These are phyloP conservation scores for Huso huso DNA, from an alignment of 2,797 vertebrate species.

Conservation along the genomic window DNA sequence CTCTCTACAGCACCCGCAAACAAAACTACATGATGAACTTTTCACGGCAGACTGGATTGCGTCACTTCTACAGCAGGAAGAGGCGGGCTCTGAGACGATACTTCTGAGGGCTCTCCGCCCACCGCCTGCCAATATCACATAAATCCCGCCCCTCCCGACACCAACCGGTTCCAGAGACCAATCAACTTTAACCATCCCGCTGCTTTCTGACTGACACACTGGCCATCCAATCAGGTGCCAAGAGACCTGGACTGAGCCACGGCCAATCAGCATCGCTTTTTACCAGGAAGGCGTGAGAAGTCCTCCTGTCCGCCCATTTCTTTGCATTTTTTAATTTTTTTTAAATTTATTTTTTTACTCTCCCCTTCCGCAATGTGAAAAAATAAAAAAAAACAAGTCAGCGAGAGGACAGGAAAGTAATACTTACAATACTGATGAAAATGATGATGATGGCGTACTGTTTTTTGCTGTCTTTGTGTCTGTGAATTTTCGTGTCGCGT, in stretches of 20 bases:
- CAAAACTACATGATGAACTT: slow-evolving; percentile 99
- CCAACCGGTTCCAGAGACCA: slow-evolving; percentile 49
- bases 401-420: slow-evolving; percentile 27
- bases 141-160: slow-evolving; percentile 31
- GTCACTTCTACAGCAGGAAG: slow-evolving; percentile 97
- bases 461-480: slow-evolving; percentile 70
- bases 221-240: slow-evolving; percentile 36
- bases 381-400: slow-evolving; percentile 19
- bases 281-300: slow-evolving; percentile 38
- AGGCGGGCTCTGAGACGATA: slow-evolving; percentile 84
- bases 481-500: slow-evolving; percentile 67
- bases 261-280: slow-evolving; percentile 43
- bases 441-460: slow-evolving; percentile 31
- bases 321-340: too few relatives aligned
- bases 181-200: slow-evolving; percentile 38
- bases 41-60: slow-evolving; percentile 91
- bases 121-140: slow-evolving; percentile 49
- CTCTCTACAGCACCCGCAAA: slow-evolving; percentile 86
- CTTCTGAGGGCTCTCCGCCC: slow-evolving; percentile 60
- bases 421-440: slow-evolving; percentile 34
- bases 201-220: slow-evolving; percentile 34
- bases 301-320: slow-evolving; percentile 45
- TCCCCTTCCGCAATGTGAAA: slow-evolving; percentile 35
- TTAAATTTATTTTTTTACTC: slow-evolving; percentile 47
- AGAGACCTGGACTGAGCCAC: slow-evolving; percentile 30